Percentiles rank a stretch among this genome's conserved stretches.
Conservation (phyloP, 1,140 invertebrate genomes). For the Drosophila navojoa region DNA sequence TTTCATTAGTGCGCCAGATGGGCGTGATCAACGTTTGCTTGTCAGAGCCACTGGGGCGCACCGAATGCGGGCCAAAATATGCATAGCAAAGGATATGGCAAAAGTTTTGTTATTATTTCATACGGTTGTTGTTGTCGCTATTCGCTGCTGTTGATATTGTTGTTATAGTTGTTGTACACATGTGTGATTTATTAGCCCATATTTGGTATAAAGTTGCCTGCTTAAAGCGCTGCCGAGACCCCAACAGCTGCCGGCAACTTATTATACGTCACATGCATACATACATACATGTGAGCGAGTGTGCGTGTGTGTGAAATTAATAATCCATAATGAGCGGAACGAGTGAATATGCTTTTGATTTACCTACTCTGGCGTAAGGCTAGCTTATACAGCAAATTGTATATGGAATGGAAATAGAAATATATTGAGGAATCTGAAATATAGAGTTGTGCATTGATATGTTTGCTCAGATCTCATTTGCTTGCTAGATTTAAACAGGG, state of each 20-base stretch:
- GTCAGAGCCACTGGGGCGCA: conserved; percentile 6
- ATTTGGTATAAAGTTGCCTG: conserved; percentile 59
- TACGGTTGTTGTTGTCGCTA: conserved; percentile 16
- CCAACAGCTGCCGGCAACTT: conserved; percentile 45
- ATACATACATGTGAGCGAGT: conserved; percentile 8
- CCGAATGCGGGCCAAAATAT: neutral
- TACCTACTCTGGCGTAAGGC: conserved; percentile 18
- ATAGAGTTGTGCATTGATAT: too few relatives aligned
- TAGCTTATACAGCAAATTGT: too few relatives aligned
- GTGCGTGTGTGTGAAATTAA: conserved; percentile 49
- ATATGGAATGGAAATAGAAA: neutral
- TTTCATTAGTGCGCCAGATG: conserved; percentile 51
- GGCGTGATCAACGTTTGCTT: conserved; percentile 35
- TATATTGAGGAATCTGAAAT: too few relatives aligned
- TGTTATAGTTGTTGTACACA: conserved; percentile 39
- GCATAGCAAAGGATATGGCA: conserved; percentile 25
- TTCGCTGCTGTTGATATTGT: conserved; percentile 8
- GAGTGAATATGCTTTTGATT: conserved; percentile 48
- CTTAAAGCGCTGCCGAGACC: conserved; percentile 36
- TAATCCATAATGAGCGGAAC: conserved; percentile 65
- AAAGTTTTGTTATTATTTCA: conserved; percentile 36
- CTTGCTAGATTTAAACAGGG: too few relatives aligned
- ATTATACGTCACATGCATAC: conserved; percentile 13
- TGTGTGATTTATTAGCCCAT: conserved; percentile 59
- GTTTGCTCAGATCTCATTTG: too few relatives aligned